These are phyloP conservation scores for Kryptopterus vitreolus DNA, from an alignment of 2,797 vertebrate genomes.

Conservation along the genomic window DNA sequence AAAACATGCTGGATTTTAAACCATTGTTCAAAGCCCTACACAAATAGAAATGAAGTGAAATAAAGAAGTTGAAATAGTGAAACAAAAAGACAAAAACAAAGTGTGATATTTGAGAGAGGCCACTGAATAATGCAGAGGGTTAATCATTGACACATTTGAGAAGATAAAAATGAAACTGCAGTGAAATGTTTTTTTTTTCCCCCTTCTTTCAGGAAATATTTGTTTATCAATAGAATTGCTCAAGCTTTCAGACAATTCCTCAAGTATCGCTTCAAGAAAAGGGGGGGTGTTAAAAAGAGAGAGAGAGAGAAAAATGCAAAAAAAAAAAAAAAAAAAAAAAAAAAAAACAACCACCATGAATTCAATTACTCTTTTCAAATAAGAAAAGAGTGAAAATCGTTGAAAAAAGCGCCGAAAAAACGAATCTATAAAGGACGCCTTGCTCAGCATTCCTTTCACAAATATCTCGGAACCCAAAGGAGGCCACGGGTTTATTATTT, in stretches of 20 bases:
- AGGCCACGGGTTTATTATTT: slow-evolving; percentile 26
- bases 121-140: too few relatives aligned
- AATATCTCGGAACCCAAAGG: slow-evolving; percentile 13
- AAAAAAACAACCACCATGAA: slow-evolving; percentile 21
- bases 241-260: not conserved
- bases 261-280: not conserved
- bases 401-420: not conserved
- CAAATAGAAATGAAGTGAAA: too few relatives aligned
- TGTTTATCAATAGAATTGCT: not conserved
- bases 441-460: slow-evolving; percentile 10
- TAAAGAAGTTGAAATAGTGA: too few relatives aligned
- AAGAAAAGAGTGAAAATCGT: too few relatives aligned
- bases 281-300: too few relatives aligned
- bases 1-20: too few relatives aligned
- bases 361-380: slow-evolving; percentile 9
- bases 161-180: not conserved
- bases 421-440: not conserved
- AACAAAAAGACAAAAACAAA: not conserved
- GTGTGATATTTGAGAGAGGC: not conserved
- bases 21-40: too few relatives aligned
- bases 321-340: not conserved
- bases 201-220: not conserved
- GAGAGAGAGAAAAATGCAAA: too few relatives aligned
- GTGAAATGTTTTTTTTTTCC: not conserved
- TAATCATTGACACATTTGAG: not conserved